Conservation (phyloP, 1,140 invertebrate species). For the Drosophila takahashii region DNA sequence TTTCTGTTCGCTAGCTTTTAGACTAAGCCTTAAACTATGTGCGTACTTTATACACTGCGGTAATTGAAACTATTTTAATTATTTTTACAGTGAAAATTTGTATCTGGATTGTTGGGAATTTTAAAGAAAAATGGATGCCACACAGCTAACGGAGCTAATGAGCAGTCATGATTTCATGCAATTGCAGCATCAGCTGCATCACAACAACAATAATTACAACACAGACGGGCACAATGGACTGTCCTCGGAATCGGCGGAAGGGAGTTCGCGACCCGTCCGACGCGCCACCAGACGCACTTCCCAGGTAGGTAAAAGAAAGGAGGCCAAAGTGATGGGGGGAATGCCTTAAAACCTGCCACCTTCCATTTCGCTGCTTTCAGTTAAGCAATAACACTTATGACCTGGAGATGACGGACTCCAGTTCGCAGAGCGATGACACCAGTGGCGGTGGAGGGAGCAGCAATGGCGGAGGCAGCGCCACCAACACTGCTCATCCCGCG, state of each 20-base stretch:
- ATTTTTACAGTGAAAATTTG: background rate
- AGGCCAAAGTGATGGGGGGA: background rate
- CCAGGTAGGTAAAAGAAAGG: conserved; percentile 51
- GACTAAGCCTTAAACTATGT: too few relatives aligned
- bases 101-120: background rate
- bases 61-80: background rate
- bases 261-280: conserved; percentile 66
- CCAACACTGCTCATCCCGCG: conserved; percentile 51
- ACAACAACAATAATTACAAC: conserved; percentile 77
- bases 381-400: conserved; percentile 84
- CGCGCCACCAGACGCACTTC: conserved; percentile 75
- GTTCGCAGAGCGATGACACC: conserved; percentile 84
- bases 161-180: conserved; percentile 75
- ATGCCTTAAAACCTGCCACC: background rate
- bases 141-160: conserved; percentile 76
- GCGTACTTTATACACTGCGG: too few relatives aligned
- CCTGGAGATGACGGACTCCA: conserved; percentile 84
- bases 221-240: conserved; percentile 73
- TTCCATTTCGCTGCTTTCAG: conserved; percentile 33
- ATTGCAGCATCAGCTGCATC: conserved; percentile 69
- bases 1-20: too few relatives aligned
- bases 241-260: conserved; percentile 66
- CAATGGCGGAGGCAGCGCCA: conserved; percentile 76
- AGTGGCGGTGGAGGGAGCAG: conserved; percentile 83
- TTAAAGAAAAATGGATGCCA: conserved; percentile 60